phyloP scores from a whole-genome alignment of 2,113 vertebrate species.

The Proteles cristata region DNA sequence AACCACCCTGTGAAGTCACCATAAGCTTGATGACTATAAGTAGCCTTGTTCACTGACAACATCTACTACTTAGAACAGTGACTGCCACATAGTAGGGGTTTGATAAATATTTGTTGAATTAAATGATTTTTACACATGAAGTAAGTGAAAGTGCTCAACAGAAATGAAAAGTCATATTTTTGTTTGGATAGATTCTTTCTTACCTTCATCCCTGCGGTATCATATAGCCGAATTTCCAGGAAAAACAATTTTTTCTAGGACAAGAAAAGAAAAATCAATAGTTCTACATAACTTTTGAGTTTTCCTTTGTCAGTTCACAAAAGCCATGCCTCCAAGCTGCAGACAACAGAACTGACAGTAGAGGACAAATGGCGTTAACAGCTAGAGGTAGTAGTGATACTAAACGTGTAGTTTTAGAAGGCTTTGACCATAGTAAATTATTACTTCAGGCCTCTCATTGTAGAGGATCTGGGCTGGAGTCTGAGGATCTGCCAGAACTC shows the following conservation, averaged over 20 bases:
- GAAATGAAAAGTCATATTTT: slow-evolving; percentile 3
- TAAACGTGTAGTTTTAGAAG: background rate
- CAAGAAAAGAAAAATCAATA: background rate
- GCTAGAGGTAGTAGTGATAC: background rate
- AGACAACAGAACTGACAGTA: background rate
- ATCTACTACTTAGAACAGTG: background rate
- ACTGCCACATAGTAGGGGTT: background rate
- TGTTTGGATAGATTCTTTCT: slow-evolving; percentile 10
- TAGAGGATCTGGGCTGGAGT: background rate
- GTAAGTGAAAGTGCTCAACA: background rate
- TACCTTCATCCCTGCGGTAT: background rate
- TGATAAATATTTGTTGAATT: background rate
- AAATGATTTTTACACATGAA: slow-evolving; percentile 31
- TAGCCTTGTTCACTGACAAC: background rate
- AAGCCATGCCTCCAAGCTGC: background rate
- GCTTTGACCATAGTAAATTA: background rate
- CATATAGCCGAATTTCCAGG: background rate
- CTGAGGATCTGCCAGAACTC: background rate
- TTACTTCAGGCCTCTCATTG: background rate
- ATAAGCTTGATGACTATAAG: background rate
- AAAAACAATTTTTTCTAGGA: background rate
- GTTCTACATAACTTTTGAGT: background rate
- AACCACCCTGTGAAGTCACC: background rate
- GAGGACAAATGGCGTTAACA: background rate
- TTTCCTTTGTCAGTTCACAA: slow-evolving; percentile 9